Evolutionary conservation across 2,888 invertebrate genomes (phyloP).

Genomic region (Girardia tigrina): DNA sequence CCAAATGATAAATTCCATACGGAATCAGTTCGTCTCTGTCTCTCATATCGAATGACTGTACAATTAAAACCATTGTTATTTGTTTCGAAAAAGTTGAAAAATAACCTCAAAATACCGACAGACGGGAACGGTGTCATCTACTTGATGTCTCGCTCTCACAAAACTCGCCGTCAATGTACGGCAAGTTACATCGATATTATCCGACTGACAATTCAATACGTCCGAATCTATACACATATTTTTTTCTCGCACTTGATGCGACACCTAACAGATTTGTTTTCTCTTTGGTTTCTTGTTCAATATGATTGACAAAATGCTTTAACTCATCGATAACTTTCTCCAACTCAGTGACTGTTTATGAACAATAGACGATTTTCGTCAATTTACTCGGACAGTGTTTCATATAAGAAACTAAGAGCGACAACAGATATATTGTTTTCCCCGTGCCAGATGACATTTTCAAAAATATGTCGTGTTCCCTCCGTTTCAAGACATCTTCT

Average conservation of each 20-base stretch:
- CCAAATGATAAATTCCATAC: constrained; percentile 75
- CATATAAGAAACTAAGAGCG: constrained; percentile 76
- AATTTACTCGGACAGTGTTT: constrained; percentile 61
- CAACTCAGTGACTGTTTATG: constrained; percentile 92
- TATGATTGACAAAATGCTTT: constrained; percentile 73
- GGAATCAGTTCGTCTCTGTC: constrained; percentile 75
- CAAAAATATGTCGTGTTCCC: too few relatives aligned
- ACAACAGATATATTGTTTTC: constrained; percentile 82
- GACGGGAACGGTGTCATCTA: constrained; percentile 62
- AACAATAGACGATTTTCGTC: constrained; percentile 86
- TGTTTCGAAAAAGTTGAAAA: not conserved
- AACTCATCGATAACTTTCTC: constrained; percentile 86
- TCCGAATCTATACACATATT: constrained; percentile 94
- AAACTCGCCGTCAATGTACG: constrained; percentile 35
- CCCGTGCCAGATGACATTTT: constrained; percentile 99
- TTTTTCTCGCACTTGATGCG: constrained; percentile 83
- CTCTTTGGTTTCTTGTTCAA: constrained; percentile 57
- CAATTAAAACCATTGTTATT: constrained; percentile 21
- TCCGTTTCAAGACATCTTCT: too few relatives aligned
- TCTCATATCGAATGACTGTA: constrained; percentile 65
- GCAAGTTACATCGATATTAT: constrained; percentile 34
- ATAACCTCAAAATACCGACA: constrained; percentile 75
- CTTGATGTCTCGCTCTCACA: constrained; percentile 60
- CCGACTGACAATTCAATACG: constrained; percentile 42
- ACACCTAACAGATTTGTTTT: constrained; percentile 63